Percentiles rank a stretch among this genome's conserved stretches.
Conservation (phyloP, 2,888 invertebrate species). For the Melanostoma mellinum region DNA sequence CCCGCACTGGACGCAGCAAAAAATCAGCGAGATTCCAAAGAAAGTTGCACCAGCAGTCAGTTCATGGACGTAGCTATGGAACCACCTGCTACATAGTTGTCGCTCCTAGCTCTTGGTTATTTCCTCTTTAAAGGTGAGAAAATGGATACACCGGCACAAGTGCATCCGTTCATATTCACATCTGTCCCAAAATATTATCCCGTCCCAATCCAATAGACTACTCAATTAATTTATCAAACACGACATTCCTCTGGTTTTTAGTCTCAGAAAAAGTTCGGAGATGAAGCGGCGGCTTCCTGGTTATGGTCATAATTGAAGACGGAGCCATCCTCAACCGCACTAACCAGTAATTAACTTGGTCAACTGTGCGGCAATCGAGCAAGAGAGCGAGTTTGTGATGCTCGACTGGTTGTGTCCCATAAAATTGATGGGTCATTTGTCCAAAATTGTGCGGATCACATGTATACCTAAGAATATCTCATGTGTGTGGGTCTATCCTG, state of each 20-base stretch:
- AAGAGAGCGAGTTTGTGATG: conserved; percentile 4
- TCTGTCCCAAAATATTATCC: conserved; percentile 66
- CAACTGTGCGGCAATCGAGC: conserved; percentile 39
- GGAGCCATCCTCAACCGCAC: conserved; percentile 37
- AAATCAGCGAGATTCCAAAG: conserved; percentile 50
- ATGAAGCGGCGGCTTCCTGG: conserved; percentile 31
- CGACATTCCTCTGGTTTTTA: conserved; percentile 13
- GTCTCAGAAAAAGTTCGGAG: conserved; percentile 22
- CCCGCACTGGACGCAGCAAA: conserved; percentile 13
- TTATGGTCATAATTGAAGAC: conserved; percentile 30
- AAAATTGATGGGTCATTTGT: conserved; percentile 67
- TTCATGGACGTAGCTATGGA: not conserved
- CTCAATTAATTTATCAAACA: conserved; percentile 52
- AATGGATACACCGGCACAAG: conserved; percentile 19
- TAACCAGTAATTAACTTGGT: conserved; percentile 64
- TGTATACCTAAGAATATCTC: conserved; percentile 34
- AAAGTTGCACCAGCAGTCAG: conserved; percentile 36
- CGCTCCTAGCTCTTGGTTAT: conserved; percentile 12
- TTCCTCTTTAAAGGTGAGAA: conserved; percentile 47
- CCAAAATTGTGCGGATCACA: conserved; percentile 67
- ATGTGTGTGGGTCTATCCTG: conserved; percentile 30
- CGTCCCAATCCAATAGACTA: conserved; percentile 47
- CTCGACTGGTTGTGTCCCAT: conserved; percentile 29
- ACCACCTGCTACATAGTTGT: conserved; percentile 36
- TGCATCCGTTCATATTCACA: conserved; percentile 35